Conservation (phyloP, 2,888 invertebrate species). For the Ormyrus pomaceus region DNA sequence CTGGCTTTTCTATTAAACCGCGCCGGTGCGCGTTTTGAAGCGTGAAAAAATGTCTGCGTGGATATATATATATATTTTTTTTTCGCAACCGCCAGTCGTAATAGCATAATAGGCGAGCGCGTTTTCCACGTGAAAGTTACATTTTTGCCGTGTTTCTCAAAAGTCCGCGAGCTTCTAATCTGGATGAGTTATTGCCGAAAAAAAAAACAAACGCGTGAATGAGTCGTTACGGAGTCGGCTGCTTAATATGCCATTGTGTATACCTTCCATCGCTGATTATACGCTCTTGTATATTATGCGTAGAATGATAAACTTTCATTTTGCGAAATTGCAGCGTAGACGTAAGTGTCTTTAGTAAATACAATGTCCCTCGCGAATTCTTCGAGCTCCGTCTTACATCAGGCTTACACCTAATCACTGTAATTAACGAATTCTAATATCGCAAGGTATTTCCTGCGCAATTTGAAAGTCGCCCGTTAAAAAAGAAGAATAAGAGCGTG, state of each 20-base stretch:
- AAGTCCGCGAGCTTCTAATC: background rate
- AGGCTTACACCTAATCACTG: too few relatives aligned
- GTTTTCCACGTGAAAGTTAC: slow-evolving; percentile 34
- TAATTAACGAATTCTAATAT: too few relatives aligned
- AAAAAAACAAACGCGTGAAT: background rate
- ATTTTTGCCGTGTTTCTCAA: background rate
- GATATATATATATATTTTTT: background rate
- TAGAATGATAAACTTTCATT: too few relatives aligned
- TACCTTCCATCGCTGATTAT: too few relatives aligned
- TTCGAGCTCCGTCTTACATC: too few relatives aligned
- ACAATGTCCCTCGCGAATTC: too few relatives aligned
- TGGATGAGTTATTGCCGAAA: background rate
- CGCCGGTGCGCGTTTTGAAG: slow-evolving; percentile 11
- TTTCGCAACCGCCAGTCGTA: slow-evolving; percentile 7
- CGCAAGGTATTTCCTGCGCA: too few relatives aligned
- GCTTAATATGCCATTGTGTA: slow-evolving; percentile 2
- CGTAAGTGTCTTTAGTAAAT: too few relatives aligned
- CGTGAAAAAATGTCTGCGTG: slow-evolving; percentile 6
- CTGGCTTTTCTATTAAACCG: slow-evolving; percentile 20
- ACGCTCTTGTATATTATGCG: too few relatives aligned
- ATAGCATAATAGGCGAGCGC: slow-evolving; percentile 13
- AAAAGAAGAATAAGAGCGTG: too few relatives aligned
- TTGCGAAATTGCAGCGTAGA: too few relatives aligned
- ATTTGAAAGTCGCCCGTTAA: too few relatives aligned
- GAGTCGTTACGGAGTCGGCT: background rate